Evolutionary conservation across 2,113 vertebrate genomes (phyloP), one percentile per base, ranked within the genome.

Genomic region (Andinoacara biseriatus): DNA sequence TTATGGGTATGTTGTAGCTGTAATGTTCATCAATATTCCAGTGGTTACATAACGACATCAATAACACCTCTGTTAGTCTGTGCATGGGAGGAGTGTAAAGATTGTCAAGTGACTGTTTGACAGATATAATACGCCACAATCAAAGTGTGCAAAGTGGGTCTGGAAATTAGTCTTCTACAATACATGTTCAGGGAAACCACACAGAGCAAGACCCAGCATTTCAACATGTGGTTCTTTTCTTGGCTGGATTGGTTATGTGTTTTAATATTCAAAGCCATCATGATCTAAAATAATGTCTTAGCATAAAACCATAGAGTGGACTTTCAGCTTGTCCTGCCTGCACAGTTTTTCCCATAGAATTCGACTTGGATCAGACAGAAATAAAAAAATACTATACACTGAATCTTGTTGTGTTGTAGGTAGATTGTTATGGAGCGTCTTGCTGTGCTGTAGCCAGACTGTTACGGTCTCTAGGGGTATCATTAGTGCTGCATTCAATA

Each of bases 21-120:
- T 81, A 69, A 81, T 84, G 74, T 86, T 90, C 86, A 91, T 91
- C 91, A 93, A 93, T 94, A 92, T 93, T 93, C 91, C 92, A 54
- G 61, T 24, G 49, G 81, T 93, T 94, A 87, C 81, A 82, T 90
- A 94, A 94, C 81, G 54, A 75, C 85, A 88, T 93, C 63, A 59
- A 90, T 88, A 86, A 88, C 82, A 90, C 81, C 67, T 80, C 89
- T 82, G 77, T 86, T 78, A 49, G 79, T 65, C 69, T 62, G 56
- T 76, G 86, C 63, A 87, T 83, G 67, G 56, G 74, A 83, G 82
- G 80, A 86, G 74, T 60, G 82, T 5, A 61, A 81, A 56, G 76
- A 78, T 52, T 85, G 78, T 84, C 74, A 76, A 81, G 59, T 81
- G 82, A 90, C 69, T 74, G 58, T 76, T 74, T 67, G 86, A 82